These are phyloP conservation scores for Danaus melanippus DNA, from an alignment of 1,140 invertebrate genomes.

Conservation along the genomic window DNA sequence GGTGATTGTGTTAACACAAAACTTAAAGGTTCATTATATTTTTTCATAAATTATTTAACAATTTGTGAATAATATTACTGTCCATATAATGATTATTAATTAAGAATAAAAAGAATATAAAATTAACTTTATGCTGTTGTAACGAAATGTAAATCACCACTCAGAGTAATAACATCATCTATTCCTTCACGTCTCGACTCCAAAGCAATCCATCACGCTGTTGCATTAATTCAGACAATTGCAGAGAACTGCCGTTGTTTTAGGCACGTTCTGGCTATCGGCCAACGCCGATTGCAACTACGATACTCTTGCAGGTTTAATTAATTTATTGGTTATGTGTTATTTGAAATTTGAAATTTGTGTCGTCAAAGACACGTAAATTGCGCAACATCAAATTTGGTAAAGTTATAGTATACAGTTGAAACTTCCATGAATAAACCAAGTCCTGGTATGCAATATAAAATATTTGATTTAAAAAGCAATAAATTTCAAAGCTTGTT, in stretches of 20 bases:
- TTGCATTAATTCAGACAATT: constrained; percentile 48
- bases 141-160: constrained; percentile 12
- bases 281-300: constrained; percentile 29
- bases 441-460: constrained; percentile 4
- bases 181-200: constrained; percentile 25
- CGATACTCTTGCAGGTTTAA: constrained; percentile 39
- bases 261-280: constrained; percentile 35
- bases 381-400: constrained; percentile 2
- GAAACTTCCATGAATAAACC: not conserved
- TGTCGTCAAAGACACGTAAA: constrained; percentile 1
- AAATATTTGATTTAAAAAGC: constrained; percentile 3
- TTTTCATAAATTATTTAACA: too few relatives aligned
- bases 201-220: constrained; percentile 40
- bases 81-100: too few relatives aligned
- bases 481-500: too few relatives aligned
- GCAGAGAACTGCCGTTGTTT: constrained; percentile 39
- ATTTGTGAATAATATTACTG: too few relatives aligned
- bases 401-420: not conserved
- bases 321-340: constrained; percentile 45
- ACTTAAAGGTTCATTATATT: too few relatives aligned
- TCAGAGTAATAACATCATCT: constrained; percentile 26
- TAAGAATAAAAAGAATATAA: not conserved
- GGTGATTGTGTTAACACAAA: too few relatives aligned
- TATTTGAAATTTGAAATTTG: constrained; percentile 18
- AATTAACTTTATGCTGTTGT: constrained; percentile 1